Evolutionary conservation across 2,888 invertebrate species (phyloP), one percentile per base, ranked within the genome.

Genomic region (Caenorhabditis sp.): DNA sequence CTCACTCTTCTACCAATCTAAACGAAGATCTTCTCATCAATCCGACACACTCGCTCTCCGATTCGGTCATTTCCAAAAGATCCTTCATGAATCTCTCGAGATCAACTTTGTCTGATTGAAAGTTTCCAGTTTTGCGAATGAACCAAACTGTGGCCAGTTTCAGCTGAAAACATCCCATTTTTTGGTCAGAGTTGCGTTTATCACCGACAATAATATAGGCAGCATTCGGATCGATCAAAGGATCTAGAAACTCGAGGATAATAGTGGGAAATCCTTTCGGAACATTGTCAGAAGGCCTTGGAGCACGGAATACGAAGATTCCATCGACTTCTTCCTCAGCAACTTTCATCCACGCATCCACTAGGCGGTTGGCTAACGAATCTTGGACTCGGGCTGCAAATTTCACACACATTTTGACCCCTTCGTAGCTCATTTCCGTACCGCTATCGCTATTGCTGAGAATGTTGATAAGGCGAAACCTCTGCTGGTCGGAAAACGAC

Each of bases 211-310:
- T 70, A 9, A 67, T 18, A 26, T 76, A 58, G 13, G 51, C 58
- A 11, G 76, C 76, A 3, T 56, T 55, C 0, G 69, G 65, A 40
- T 81, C 76, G 0, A 28, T 22, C 2, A 69, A 35, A 0, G 81
- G 76, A 76, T 76, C 37, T 5, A 81, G 28, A 62, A 56, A 81
- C 20, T 81, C 61, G 0, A 81, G 20, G 61, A 81, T 81, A 11
- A 71, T 70, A 9, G 53, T 70, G 0, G 81, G 81, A 28, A 81
- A 81, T 28, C 68, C 28, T 0, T 61, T 35, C 13, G 68, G 68
- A 47, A 77, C 50, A 1, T 64, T 18, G 24, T 62, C 37, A 2
- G 18, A 11, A 0, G 26, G 15, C 0, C 26, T 13, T 2, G 77
- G 56, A 20, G 24, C 18, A 5, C 62, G 64, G 32, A 77, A 77